phyloP scores from a whole-genome alignment of 2,797 vertebrate species.

The Artibeus jamaicensis region DNA sequence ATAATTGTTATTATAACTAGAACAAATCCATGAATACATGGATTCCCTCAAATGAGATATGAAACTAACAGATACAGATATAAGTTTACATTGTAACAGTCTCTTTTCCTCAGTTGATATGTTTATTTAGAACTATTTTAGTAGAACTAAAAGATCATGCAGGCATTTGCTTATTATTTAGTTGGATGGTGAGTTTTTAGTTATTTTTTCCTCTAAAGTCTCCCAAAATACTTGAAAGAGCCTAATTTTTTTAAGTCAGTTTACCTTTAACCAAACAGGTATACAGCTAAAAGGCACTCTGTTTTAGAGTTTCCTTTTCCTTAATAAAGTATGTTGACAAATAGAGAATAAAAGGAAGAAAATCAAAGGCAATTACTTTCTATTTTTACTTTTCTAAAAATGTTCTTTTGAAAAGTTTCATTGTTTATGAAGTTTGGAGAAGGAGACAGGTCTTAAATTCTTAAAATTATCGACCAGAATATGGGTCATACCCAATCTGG shows the following conservation, averaged over 20 bases:
- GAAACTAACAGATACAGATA: background rate
- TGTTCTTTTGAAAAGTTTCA: conserved; percentile 22
- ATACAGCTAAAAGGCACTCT: background rate
- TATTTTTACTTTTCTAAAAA: background rate
- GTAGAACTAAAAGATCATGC: background rate
- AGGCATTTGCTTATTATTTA: background rate
- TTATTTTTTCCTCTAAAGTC: conserved; percentile 10
- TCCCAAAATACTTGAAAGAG: background rate
- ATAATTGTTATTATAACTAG: conserved; percentile 37
- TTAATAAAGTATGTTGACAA: background rate
- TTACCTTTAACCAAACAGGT: background rate
- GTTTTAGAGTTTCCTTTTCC: background rate
- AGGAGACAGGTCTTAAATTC: background rate
- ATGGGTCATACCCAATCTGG: background rate
- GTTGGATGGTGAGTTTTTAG: background rate
- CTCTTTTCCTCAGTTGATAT: background rate
- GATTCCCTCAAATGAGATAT: conserved; percentile 44
- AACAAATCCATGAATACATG: conserved; percentile 21
- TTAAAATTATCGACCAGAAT: background rate
- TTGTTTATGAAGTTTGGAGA: background rate
- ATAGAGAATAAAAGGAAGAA: background rate
- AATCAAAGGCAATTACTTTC: background rate
- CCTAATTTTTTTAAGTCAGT: background rate
- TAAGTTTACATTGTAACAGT: background rate
- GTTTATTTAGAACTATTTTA: conserved; percentile 21